A percentile compares a stretch with the other conserved stretches of the same genome.
phyloP scores from a whole-genome alignment of 1,140 invertebrate genomes.

The Xylocopa sonorina region DNA sequence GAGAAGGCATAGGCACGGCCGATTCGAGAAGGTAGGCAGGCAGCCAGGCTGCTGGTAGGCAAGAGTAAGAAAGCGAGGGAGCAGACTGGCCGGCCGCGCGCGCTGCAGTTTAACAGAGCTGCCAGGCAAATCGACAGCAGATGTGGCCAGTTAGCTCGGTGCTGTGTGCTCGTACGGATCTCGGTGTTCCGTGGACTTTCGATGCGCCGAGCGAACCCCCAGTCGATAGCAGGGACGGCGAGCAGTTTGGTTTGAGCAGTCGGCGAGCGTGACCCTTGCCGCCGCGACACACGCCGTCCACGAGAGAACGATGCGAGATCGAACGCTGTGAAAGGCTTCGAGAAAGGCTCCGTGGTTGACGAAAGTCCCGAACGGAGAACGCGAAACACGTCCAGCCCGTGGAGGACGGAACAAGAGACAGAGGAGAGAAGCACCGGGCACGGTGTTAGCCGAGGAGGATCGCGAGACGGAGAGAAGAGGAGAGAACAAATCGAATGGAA shows the following conservation, averaged over 20 bases:
- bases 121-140: slow-evolving; percentile 65
- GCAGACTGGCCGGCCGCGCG: slow-evolving; percentile 29
- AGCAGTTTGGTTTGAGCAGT: slow-evolving; percentile 9
- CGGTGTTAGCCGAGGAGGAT: not conserved
- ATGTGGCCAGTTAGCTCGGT: slow-evolving; percentile 69
- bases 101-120: slow-evolving; percentile 42
- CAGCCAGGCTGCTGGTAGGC: slow-evolving; percentile 38
- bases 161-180: slow-evolving; percentile 60
- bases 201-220: slow-evolving; percentile 28
- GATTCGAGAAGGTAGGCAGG: slow-evolving; percentile 48
- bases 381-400: not conserved
- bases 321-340: not conserved
- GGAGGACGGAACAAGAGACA: slow-evolving; percentile 23
- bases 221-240: slow-evolving; percentile 21
- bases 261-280: slow-evolving; percentile 20
- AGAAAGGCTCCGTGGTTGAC: too few relatives aligned
- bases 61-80: slow-evolving; percentile 52
- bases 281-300: not conserved
- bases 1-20: slow-evolving; percentile 50
- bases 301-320: not conserved
- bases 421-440: not conserved
- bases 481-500: slow-evolving; percentile 56
- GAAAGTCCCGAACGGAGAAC: too few relatives aligned
- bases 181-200: slow-evolving; percentile 30
- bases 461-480: slow-evolving; percentile 19